Conservation (phyloP, 2,113 vertebrate genomes). For the Recurvirostra avosetta region DNA sequence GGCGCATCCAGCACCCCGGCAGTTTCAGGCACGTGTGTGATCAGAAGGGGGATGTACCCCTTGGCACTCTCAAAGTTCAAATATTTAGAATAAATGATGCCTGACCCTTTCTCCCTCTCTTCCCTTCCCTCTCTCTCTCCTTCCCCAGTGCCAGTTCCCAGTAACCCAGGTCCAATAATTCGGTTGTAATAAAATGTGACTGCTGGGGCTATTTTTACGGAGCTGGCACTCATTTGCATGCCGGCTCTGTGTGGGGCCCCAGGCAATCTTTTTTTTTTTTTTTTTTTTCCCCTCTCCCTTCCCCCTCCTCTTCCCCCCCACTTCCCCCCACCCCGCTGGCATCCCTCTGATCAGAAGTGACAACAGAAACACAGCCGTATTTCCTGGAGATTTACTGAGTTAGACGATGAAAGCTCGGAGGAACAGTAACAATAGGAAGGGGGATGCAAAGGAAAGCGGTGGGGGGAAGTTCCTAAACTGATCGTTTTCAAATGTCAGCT, state of each 20-base stretch:
- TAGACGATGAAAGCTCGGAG: slow-evolving; percentile 71
- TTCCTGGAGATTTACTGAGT: slow-evolving; percentile 76
- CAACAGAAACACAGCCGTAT: slow-evolving; percentile 78
- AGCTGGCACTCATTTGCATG: slow-evolving; percentile 75
- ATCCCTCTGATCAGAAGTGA: slow-evolving; percentile 82
- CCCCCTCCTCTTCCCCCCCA: not conserved
- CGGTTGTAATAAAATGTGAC: slow-evolving; percentile 77
- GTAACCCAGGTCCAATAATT: slow-evolving; percentile 66
- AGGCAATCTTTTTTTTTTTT: slow-evolving; percentile 56
- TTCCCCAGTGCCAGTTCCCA: slow-evolving; percentile 54
- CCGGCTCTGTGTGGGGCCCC: slow-evolving; percentile 68
- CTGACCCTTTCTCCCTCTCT: not conserved
- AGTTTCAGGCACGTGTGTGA: not conserved
- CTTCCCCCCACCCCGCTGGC: slow-evolving; percentile 38
- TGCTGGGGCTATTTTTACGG: slow-evolving; percentile 72
- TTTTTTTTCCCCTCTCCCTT: not conserved
- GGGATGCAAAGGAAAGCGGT: not conserved
- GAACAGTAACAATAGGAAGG: slow-evolving; percentile 66
- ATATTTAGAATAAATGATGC: slow-evolving; percentile 24
- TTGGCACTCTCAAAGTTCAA: not conserved
- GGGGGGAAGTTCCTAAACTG: slow-evolving; percentile 64
- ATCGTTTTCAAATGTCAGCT: slow-evolving; percentile 75
- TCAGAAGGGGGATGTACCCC: not conserved
- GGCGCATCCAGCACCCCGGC: not conserved
- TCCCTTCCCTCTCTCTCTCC: not conserved